phyloP scores from a whole-genome alignment of 1,140 invertebrate genomes.

The Panagrolaimus sp. region DNA sequence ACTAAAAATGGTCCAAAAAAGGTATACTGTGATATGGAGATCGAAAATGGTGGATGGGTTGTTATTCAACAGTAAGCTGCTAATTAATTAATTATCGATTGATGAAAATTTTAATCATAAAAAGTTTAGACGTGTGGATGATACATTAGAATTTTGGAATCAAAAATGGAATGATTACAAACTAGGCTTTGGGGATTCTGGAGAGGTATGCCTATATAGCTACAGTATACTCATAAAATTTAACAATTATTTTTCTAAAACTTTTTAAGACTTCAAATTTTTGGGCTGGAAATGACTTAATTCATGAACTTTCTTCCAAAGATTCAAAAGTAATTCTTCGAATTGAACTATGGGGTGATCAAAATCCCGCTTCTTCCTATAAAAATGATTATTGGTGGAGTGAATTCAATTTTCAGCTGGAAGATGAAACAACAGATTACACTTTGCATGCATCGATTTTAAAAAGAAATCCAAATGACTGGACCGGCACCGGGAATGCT shows the following conservation, averaged over 20 bases:
- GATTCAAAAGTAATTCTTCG: constrained; percentile 13
- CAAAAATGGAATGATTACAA: not conserved
- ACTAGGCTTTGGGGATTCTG: not conserved
- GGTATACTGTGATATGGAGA: constrained; percentile 49
- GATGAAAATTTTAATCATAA: not conserved
- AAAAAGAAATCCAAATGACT: not conserved
- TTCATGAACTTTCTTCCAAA: constrained; percentile 19
- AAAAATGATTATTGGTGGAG: constrained; percentile 23
- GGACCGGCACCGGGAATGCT: constrained; percentile 25
- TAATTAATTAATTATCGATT: not conserved
- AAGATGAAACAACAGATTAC: not conserved
- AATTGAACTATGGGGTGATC: constrained; percentile 27
- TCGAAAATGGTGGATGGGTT: constrained; percentile 55
- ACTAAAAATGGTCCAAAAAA: constrained; percentile 15
- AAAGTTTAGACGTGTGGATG: not conserved
- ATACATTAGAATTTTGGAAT: not conserved
- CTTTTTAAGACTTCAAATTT: constrained; percentile 23
- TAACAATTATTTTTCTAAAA: no score
- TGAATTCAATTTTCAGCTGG: constrained; percentile 18
- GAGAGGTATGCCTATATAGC: not conserved
- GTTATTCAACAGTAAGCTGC: constrained; percentile 51
- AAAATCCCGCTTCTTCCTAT: constrained; percentile 14
- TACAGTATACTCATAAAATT: not conserved
- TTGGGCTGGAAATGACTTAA: constrained; percentile 26
- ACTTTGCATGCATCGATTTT: not conserved